Percentiles rank a stretch among this genome's conserved stretches.
Evolutionary conservation across 2,888 invertebrate genomes (phyloP).

Genomic region (Cataglyphis albicans): DNA sequence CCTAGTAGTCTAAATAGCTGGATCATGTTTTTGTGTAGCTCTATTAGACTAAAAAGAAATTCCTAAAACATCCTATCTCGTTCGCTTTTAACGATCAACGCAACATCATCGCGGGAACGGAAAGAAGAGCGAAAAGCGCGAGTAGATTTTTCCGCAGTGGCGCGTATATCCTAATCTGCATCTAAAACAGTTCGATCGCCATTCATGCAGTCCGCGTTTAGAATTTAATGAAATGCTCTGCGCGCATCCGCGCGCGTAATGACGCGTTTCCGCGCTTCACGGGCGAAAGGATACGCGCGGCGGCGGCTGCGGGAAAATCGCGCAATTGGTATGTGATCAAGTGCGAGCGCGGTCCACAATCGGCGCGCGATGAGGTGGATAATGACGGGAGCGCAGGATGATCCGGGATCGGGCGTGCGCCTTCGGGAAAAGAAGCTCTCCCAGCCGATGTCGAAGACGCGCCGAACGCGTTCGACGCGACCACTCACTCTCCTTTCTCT

Average conservation of each 20-base stretch:
- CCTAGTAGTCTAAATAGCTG: not conserved
- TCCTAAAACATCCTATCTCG: constrained; percentile 10
- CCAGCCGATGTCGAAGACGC: constrained; percentile 30
- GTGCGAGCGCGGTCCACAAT: constrained; percentile 10
- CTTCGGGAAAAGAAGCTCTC: constrained; percentile 18
- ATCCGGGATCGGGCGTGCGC: constrained; percentile 30
- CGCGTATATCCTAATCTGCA: constrained; percentile 31
- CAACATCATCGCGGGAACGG: not conserved
- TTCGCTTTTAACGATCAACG: not conserved
- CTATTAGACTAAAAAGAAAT: not conserved
- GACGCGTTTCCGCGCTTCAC: constrained; percentile 33
- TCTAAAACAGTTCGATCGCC: constrained; percentile 21
- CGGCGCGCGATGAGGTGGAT: constrained; percentile 42
- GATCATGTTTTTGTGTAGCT: not conserved
- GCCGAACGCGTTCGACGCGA: constrained; percentile 61
- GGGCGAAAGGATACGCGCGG: not conserved
- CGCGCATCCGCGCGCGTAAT: constrained; percentile 28
- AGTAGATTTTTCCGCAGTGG: not conserved
- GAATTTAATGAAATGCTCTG: constrained; percentile 38
- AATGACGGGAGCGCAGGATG: constrained; percentile 29
- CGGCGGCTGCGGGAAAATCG: constrained; percentile 35
- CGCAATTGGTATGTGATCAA: not conserved
- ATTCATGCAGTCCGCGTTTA: constrained; percentile 10
- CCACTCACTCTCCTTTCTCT: constrained; percentile 72
- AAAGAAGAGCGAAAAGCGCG: not conserved